Percentiles rank a stretch among this genome's conserved stretches.
These are phyloP conservation scores for Ips typographus DNA, from an alignment of 1,140 invertebrate species.

Conservation along the genomic window DNA sequence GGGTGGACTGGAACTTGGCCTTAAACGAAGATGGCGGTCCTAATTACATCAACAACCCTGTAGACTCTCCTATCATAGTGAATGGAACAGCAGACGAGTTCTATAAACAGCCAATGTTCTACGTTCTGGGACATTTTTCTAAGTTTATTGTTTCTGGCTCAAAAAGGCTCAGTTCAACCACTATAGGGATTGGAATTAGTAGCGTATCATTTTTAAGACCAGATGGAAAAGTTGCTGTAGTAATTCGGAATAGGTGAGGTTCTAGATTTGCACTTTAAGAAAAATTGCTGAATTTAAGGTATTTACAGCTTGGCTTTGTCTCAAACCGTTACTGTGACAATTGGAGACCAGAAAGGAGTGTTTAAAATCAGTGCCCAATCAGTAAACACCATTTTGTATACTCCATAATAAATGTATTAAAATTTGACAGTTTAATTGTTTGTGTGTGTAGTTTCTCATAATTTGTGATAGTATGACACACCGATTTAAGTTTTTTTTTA, in stretches of 20 bases:
- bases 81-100: conserved; percentile 60
- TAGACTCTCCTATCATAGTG: conserved; percentile 70
- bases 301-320: background rate
- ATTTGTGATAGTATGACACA: too few species aligned
- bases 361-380: too few species aligned
- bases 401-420: too few species aligned
- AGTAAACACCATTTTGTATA: too few species aligned
- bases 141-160: conserved; percentile 61
- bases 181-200: conserved; percentile 39
- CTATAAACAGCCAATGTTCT: conserved; percentile 73
- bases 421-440: too few species aligned
- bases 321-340: background rate
- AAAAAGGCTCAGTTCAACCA: conserved; percentile 44
- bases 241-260: conserved; percentile 34
- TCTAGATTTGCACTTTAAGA: too few species aligned
- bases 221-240: conserved; percentile 56
- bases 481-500: too few species aligned
- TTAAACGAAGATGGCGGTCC: conserved; percentile 67
- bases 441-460: too few species aligned
- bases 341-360: background rate
- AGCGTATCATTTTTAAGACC: conserved; percentile 55
- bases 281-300: too few species aligned
- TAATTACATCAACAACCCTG: conserved; percentile 66
- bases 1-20: conserved; percentile 79
- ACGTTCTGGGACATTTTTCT: conserved; percentile 68